Percentiles rank a stretch among this genome's conserved stretches.
Conservation (phyloP, 1,140 invertebrate genomes). For the Drosophila parvula region DNA sequence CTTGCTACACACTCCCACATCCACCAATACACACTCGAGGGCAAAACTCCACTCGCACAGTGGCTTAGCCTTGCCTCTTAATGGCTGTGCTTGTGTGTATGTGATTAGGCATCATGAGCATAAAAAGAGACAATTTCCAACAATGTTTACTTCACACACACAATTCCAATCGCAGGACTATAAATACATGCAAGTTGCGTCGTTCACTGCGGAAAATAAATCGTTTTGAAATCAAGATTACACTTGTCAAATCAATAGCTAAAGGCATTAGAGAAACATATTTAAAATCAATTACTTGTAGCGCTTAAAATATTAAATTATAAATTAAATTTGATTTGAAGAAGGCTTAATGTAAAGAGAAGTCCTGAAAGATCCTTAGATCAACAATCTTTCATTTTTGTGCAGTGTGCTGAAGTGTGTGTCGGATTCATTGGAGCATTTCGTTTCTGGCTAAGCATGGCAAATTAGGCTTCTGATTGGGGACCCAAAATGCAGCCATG, state of each 20-base stretch:
- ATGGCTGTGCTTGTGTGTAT: constrained; percentile 37
- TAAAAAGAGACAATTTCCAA: constrained; percentile 59
- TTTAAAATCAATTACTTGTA: not conserved
- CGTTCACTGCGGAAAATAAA: constrained; percentile 19
- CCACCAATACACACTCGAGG: constrained; percentile 35
- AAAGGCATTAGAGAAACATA: not conserved
- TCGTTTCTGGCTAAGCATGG: constrained; percentile 62
- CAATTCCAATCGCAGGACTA: constrained; percentile 4
- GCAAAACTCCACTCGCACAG: constrained; percentile 28
- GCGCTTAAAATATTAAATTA: not conserved
- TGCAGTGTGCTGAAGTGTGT: constrained; percentile 29
- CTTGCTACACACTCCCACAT: constrained; percentile 54
- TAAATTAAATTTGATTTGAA: not conserved
- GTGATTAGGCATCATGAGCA: constrained; percentile 63
- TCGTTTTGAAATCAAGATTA: constrained; percentile 23
- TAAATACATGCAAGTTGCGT: constrained; percentile 26
- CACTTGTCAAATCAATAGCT: not conserved
- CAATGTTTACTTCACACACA: constrained; percentile 58
- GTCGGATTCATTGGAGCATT: constrained; percentile 31
- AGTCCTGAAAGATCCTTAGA: not conserved
- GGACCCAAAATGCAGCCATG: constrained; percentile 68
- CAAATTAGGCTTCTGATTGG: constrained; percentile 73
- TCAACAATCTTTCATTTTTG: not conserved
- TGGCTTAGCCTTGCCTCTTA: constrained; percentile 74
- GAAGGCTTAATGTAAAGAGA: not conserved